Evolutionary conservation across 2,113 vertebrate species (phyloP).

Genomic region (Murina feae): DNA sequence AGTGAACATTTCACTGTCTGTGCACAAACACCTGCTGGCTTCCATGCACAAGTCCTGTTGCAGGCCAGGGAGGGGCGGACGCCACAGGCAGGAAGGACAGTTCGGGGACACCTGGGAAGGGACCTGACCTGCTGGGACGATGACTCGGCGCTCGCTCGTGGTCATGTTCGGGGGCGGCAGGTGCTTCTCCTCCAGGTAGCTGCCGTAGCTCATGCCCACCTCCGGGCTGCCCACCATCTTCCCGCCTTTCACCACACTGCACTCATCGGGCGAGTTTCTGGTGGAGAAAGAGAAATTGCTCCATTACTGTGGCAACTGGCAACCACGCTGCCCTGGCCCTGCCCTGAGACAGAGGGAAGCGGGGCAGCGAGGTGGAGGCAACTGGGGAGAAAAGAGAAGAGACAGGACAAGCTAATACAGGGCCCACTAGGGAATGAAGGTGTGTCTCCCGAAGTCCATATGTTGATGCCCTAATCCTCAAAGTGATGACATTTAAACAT

Average conservation of each 20-base stretch:
- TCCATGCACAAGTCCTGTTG: rapidly evolving
- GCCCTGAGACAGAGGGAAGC: rapidly evolving
- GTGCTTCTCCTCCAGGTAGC: constrained; percentile 91
- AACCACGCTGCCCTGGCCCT: rapidly evolving
- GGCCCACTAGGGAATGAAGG: rapidly evolving
- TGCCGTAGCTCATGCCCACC: constrained; percentile 84
- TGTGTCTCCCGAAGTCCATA: rapidly evolving
- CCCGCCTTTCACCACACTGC: constrained; percentile 86
- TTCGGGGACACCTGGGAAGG: rapidly evolving
- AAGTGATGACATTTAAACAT: rapidly evolving
- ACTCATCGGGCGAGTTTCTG: constrained; percentile 89
- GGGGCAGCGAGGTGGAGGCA: rapidly evolving
- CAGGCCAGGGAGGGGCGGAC: rapidly evolving
- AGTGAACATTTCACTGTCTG: rapidly evolving
- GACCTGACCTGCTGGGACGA: constrained; percentile 89
- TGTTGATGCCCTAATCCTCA: neutral
- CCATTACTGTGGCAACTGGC: neutral
- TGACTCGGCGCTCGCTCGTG: constrained; percentile 89
- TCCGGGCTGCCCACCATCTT: constrained; percentile 85
- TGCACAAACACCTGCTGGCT: neutral
- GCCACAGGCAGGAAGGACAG: neutral
- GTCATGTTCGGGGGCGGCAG: constrained; percentile 90
- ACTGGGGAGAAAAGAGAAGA: neutral
- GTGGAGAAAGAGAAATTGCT: constrained; percentile 18
- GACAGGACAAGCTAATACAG: rapidly evolving